Evolutionary conservation across 2,797 vertebrate genomes (phyloP), one percentile per base, ranked within the genome.

Genomic region (Macrochelys suwanniensis): DNA sequence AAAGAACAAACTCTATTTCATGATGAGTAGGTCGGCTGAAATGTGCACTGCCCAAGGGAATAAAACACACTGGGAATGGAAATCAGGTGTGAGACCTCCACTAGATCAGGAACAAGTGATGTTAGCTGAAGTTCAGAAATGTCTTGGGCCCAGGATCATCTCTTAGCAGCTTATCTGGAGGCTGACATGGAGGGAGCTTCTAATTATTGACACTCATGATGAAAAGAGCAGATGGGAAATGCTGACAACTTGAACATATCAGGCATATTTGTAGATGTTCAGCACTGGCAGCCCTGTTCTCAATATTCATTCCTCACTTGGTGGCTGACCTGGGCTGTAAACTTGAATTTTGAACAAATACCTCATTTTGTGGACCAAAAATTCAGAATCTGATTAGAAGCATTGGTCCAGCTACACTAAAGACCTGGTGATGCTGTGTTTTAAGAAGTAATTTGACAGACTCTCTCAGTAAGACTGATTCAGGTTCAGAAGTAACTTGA

Each of bases 1-100:
- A 97, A 96, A 97, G 94, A 56, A 80, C 90, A 93, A 89, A 92
- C 21, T 80, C 0, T 96, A 47, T 94, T 96, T 95, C 82, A 74
- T 57, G 92, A 93, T 92, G 81, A 96, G 88, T 79, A 80, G 93
- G 45, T 26, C 78, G 28, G 33, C 31, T 68, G 50, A 71, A 80
- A 42, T 71, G 61, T 94, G 74, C 61, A 7, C 17, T 57, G 95
- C 96, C 95, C 0, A 15, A 49, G 88, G 97, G 93, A 10, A 83
- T 80, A 19, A 85, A 94, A 81, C 89, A 95, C 85, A 96, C 85
- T 84, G 84, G 15, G 54, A 82, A 82, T 90, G 96, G 88, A 94
- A 96, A 95, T 81, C 31, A 37, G 47, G 53, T 42, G 28, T 23
- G 54, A 95, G 92, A 80, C 74, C 84, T 88, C 7, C 2, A 59